Evolutionary conservation across 2,888 invertebrate species (phyloP).

Genomic region (Trissoscelio sp.): DNA sequence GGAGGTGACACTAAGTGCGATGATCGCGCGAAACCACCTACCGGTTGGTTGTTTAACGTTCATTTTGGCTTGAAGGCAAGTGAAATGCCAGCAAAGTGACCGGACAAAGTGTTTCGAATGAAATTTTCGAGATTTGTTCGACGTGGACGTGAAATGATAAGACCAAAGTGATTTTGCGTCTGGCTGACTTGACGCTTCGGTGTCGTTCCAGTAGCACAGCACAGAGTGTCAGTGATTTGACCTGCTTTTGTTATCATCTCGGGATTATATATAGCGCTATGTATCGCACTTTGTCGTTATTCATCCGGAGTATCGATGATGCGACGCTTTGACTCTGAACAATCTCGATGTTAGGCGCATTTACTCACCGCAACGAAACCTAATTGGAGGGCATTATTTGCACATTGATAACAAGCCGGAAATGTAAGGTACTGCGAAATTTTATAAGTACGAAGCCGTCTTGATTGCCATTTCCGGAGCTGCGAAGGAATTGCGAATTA

Average conservation of each 20-base stretch:
- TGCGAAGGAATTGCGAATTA: too few relatives aligned
- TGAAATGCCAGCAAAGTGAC: background rate
- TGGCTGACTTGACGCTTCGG: conserved; percentile 11
- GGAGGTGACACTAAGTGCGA: conserved; percentile 38
- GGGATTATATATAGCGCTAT: conserved; percentile 26
- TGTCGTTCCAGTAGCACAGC: conserved; percentile 2
- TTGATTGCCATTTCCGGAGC: conserved; percentile 24
- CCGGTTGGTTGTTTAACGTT: background rate
- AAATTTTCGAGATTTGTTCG: background rate
- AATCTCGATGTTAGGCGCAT: conserved; percentile 1
- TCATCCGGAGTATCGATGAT: conserved; percentile 19
- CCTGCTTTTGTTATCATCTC: conserved; percentile 36
- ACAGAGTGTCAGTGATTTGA: conserved; percentile 31
- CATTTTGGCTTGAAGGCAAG: background rate
- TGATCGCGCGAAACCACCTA: conserved; percentile 10
- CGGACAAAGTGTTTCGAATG: background rate
- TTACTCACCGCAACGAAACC: background rate
- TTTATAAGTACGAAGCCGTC: conserved; percentile 15
- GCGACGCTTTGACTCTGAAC: background rate
- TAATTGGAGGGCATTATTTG: background rate
- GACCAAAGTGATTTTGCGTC: conserved; percentile 19
- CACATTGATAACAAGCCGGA: background rate
- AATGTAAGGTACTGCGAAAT: conserved; percentile 20
- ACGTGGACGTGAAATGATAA: conserved; percentile 1
- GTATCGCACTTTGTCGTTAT: conserved; percentile 22